phyloP scores from a whole-genome alignment of 2,888 invertebrate species.

The Pyrochroa serraticornis region DNA sequence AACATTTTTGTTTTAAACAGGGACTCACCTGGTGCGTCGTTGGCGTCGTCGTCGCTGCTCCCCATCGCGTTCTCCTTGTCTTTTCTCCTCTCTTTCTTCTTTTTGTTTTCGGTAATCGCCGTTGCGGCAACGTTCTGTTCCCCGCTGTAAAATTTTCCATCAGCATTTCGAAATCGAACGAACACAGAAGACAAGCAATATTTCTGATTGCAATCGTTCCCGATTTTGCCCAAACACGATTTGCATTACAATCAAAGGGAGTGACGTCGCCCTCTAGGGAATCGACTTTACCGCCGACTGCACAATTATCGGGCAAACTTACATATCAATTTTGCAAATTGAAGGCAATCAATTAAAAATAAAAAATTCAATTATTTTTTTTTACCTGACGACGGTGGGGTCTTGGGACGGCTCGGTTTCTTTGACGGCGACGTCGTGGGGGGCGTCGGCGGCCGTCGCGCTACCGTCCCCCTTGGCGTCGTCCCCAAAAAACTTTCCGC shows the following conservation, averaged over 20 bases:
- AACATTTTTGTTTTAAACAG: background rate
- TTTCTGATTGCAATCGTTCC: conserved; percentile 23
- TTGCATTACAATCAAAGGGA: conserved; percentile 55
- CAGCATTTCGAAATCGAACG: conserved; percentile 3
- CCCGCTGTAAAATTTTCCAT: conserved; percentile 31
- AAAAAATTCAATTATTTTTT: background rate
- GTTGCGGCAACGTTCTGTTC: conserved; percentile 49
- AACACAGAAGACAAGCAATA: conserved; percentile 13
- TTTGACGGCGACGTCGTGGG: conserved; percentile 27
- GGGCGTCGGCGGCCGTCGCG: conserved; percentile 28
- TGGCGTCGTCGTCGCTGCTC: conserved; percentile 64
- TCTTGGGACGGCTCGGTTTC: conserved; percentile 16
- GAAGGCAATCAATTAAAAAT: conserved; percentile 25
- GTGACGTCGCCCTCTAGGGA: conserved; percentile 39
- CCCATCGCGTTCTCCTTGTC: conserved; percentile 63
- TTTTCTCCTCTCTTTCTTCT: conserved; percentile 66
- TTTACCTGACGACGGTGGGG: conserved; percentile 31
- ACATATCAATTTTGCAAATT: conserved; percentile 57
- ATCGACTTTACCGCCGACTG: conserved; percentile 55
- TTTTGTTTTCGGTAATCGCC: conserved; percentile 62
- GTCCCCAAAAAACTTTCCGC: conserved; percentile 30
- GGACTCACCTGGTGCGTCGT: conserved; percentile 65
- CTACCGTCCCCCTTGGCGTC: conserved; percentile 29
- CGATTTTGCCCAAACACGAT: conserved; percentile 51
- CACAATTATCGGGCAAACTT: conserved; percentile 58